Conservation (phyloP, 2,797 vertebrate species). For the Dromococcyx pavoninus region DNA sequence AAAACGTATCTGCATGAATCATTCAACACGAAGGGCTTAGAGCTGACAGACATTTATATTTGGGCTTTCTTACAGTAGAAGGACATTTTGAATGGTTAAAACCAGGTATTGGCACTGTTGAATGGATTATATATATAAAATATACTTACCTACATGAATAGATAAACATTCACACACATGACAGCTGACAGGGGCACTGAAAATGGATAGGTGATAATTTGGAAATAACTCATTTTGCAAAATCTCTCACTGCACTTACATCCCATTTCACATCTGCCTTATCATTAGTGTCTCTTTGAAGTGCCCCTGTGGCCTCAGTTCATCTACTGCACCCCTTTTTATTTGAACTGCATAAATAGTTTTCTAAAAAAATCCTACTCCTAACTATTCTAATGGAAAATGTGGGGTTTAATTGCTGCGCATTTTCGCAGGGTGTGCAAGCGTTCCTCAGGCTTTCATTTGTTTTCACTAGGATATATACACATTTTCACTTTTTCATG, state of each 20-base stretch:
- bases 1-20: neutral
- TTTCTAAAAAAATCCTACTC: neutral
- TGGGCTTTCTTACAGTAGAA: neutral
- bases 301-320: neutral
- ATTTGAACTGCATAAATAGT: neutral
- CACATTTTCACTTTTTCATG: neutral
- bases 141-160: neutral
- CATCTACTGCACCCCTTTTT: neutral
- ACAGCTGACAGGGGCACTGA: neutral
- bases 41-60: neutral
- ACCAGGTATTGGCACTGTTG: neutral
- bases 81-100: neutral
- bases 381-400: neutral
- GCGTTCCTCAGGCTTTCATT: neutral
- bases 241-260: neutral
- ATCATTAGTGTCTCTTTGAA: neutral
- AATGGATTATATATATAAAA: neutral
- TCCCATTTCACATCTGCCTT: neutral
- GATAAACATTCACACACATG: neutral
- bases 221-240: neutral
- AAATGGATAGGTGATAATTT: neutral
- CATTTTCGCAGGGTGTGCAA: neutral
- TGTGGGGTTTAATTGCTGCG: fast-evolving
- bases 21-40: neutral
- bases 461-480: neutral